Evolutionary conservation across 1,140 invertebrate genomes (phyloP), one percentile per base, ranked within the genome.

Genomic region (Brachionus asplanchnoidis): DNA sequence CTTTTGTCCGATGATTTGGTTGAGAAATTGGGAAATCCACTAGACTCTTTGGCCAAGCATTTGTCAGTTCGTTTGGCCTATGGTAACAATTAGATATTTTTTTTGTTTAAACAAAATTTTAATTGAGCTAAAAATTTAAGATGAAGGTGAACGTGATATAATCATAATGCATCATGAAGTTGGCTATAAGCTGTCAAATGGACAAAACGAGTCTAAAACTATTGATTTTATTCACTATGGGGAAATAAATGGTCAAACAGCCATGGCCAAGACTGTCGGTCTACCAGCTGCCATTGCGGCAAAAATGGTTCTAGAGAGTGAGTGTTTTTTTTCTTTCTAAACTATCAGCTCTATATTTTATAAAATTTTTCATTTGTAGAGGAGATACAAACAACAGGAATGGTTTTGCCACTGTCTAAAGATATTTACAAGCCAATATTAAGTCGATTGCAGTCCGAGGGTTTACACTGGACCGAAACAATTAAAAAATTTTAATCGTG

Each of bases 181-280:
- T 53, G 94, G 93, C 14, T 95, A 98, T 85, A 92, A 93, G 65
- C 97, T 97, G 95, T 94, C 95, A 1, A 95, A 97, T 88, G 94
- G 94, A 11, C 93, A 92, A 56, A 85, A 92, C 84, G 97, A 99
- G 91, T 89, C 92, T 23, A 92, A 95, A 78, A 94, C 95, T 46
- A 95, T 99, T 73, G 96, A 95, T 87, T 92, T 99, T 89, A 95
- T 98, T 0, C 93, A 94, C 40, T 98, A 99, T 87, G 97, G 97
- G 0, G 94, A 97, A 73, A 88, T 90, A 11, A 6, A 90, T 65
- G 73, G 85, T 20, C 92, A 85, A 94, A 84, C 82, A 95, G 98
- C 97, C 5, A 99, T 99, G 98, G 95, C 97, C 0, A 93, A 95
- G 87, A 97, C 96, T 17, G 98, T 99, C 6, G 97, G 97, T 4